Percentiles rank a stretch among this genome's conserved stretches.
phyloP scores from a whole-genome alignment of 2,888 invertebrate genomes.

The Hydropsyche betteni region DNA sequence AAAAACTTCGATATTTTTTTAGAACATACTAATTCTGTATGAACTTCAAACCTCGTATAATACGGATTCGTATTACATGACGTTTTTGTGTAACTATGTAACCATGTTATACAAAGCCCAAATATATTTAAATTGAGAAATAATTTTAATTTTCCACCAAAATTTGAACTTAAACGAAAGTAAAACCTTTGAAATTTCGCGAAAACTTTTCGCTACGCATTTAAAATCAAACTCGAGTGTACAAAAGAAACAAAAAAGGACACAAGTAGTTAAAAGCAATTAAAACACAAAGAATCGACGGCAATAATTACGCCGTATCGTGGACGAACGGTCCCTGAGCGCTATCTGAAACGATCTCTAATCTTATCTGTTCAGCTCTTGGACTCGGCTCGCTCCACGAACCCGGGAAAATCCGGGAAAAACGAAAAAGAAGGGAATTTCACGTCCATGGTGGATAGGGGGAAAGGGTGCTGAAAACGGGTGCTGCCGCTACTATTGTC shows the following conservation, averaged over 20 bases:
- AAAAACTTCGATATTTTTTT: too few species aligned
- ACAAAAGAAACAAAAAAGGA: background rate
- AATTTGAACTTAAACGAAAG: too few species aligned
- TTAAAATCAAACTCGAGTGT: too few species aligned
- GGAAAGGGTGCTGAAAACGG: background rate
- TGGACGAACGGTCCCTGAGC: background rate
- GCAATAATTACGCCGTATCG: conserved; percentile 18
- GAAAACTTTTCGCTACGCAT: too few species aligned
- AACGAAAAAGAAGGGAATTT: conserved; percentile 18
- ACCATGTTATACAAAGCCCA: too few species aligned
- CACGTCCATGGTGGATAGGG: background rate
- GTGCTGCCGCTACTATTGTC: background rate
- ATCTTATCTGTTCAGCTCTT: conserved; percentile 44
- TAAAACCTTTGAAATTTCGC: too few species aligned
- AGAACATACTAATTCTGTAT: too few species aligned
- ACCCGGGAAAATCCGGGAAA: conserved; percentile 1
- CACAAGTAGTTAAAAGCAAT: background rate
- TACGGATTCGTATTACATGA: too few species aligned
- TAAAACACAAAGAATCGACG: conserved; percentile 28
- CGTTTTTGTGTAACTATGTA: too few species aligned
- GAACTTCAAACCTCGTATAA: too few species aligned
- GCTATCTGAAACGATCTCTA: conserved; percentile 43
- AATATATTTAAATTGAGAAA: too few species aligned
- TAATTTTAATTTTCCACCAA: too few species aligned
- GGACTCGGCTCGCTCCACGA: background rate